Evolutionary conservation across 2,888 invertebrate genomes (phyloP), one percentile per base, ranked within the genome.

Genomic region (Tetheella fluctuosa): DNA sequence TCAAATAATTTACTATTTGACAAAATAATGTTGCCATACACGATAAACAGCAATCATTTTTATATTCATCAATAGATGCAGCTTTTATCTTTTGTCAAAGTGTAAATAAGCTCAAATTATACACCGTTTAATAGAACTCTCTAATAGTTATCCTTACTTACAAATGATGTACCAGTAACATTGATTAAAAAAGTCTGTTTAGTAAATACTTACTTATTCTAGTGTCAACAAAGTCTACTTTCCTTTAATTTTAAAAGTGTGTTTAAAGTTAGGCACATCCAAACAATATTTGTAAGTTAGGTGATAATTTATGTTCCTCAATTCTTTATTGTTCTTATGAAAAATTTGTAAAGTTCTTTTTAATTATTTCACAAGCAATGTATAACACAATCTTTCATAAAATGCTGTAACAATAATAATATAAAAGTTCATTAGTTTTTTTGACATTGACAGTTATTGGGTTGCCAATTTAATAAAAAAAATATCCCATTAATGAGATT

Each of bases 261-360:
- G 48, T 48, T 10, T 20, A 10, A 48, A 10, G 17, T 7, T 42
- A 20, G 48, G 48, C 48, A 20, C 10, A 48, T 48, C 10, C 20
- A 48, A 48, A 48, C 48, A 48, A 48, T 48, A 7, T 48, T 48
- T 48, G 48, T 48, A 48, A 20, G 48, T 48, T 48, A 48, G 48
- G 48, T 20, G 20, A 20, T 48, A 20, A 20, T 48, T 48, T 48
- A 48, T 48, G 48, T 48, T 48, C 48, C 48, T 48, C 48, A 48
- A 20, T 10, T 20, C 10, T 48, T 48, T 48, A 48, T 48, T 39
- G 6, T 5, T n/a, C 39, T n/a, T 20, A 48, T 20, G 20, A 48
- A 20, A 48, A 48, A 20, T 48, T 48, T 48, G 48, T 17, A 48
- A 20, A 48, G 7, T 48, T 20, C 20, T 20, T 48, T 42, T n/a